Evolutionary conservation across 1,140 invertebrate genomes (phyloP), one percentile per base, ranked within the genome.

Genomic region (Drosophila persimilis): DNA sequence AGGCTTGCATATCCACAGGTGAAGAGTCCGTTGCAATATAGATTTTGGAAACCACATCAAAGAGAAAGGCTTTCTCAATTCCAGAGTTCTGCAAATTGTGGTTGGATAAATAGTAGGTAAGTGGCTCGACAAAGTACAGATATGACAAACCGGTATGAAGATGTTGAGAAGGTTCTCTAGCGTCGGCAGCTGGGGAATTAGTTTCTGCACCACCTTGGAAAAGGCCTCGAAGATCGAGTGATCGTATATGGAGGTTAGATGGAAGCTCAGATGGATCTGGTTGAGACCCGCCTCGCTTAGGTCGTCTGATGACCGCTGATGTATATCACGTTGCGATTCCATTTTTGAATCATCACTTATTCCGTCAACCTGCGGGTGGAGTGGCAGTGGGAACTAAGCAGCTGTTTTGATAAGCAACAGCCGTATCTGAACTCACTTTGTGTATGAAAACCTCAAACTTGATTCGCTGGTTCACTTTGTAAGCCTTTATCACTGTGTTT

Each of bases 221-320:
- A 99, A 99, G 13, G 99, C 99, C 94, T 99, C 99, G 93, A 99
- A 99, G 92, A 99, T 99, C 62, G 98, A 99, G 91, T 99, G 99
- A 93, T 99, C 99, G 92, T 99, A 99, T 73, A 99, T 99, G 62
- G 98, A 99, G 11, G 99, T 99, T 44, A 99, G 93, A 92, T 99
- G 98, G 93, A 99, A 99, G 90, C 98, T 97, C 15, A 98, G 92
- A 91, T 97, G 96, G 61, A 98, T 96, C 92, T 97, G 95, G 84
- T 97, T 96, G 66, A 94, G 92, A 91, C 97, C 97, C 48, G 96
- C 95, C 92, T 99, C 98, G 50, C 94, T 93, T 35, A 99, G 93
- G 92, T 99, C 98, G 92, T 99, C 98, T 71, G 96, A 98, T 0
- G 98, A 97, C 84, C 97, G 93, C 71, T 99, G 98, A 92, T 99